These are phyloP conservation scores for Exephanes ischioxanthus DNA, from an alignment of 2,888 invertebrate genomes.

Conservation along the genomic window DNA sequence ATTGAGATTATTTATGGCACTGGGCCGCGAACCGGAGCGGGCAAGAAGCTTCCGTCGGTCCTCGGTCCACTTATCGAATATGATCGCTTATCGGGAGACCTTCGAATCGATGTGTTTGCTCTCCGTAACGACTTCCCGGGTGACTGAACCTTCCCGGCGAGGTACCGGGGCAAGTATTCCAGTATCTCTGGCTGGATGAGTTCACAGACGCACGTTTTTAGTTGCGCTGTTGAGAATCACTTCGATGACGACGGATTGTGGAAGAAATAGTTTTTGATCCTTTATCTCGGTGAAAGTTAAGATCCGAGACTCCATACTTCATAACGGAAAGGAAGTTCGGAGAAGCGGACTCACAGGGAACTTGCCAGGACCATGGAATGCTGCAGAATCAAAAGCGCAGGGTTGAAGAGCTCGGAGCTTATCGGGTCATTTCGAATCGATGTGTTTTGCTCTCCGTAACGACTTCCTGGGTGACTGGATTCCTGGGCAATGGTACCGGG, in stretches of 20 bases:
- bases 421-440: no score
- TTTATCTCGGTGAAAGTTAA: conserved; percentile 34
- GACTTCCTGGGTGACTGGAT: no score
- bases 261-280: conserved; percentile 42
- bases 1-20: conserved; percentile 61
- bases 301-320: conserved; percentile 44
- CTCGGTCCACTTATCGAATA: conserved; percentile 58
- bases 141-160: background rate
- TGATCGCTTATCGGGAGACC: conserved; percentile 45
- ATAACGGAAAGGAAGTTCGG: conserved; percentile 46
- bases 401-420: conserved; percentile 14
- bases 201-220: no score
- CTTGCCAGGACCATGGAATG: conserved; percentile 15
- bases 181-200: no score
- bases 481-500: no score
- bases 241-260: background rate
- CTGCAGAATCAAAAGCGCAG: conserved; percentile 31
- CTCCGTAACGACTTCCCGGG: background rate
- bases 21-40: conserved; percentile 22
- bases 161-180: no score
- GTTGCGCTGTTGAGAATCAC: background rate
- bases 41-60: conserved; percentile 57
- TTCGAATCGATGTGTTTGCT: background rate
- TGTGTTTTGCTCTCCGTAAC: no score
- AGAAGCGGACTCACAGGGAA: background rate